Percentiles rank a stretch among this genome's conserved stretches.
phyloP scores from a whole-genome alignment of 2,797 vertebrate species.

The Eleutherodactylus coqui region DNA sequence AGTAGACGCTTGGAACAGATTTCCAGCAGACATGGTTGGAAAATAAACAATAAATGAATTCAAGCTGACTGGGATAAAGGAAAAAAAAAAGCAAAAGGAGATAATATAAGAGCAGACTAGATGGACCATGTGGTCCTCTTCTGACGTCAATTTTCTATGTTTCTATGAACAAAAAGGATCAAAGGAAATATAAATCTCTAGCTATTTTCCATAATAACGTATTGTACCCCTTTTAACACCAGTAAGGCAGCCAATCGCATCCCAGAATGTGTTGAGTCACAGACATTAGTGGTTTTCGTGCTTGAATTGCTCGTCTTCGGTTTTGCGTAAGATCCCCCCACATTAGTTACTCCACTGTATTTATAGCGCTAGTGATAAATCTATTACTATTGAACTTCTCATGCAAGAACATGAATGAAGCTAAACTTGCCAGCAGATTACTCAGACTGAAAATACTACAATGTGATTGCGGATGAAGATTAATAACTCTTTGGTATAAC shows the following conservation, averaged over 20 bases:
- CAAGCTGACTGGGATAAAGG: too few species aligned
- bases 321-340: background rate
- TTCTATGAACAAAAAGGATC: too few species aligned
- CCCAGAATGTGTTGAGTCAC: background rate
- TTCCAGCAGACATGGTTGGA: too few species aligned
- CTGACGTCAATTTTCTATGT: too few species aligned
- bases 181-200: too few species aligned
- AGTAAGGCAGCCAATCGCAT: background rate
- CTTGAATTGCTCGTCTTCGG: background rate
- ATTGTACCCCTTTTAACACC: background rate
- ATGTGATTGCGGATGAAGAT: background rate
- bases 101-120: too few species aligned
- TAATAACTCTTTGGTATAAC: background rate
- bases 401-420: background rate
- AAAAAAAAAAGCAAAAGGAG: too few species aligned
- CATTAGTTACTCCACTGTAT: background rate
- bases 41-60: too few species aligned
- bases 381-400: background rate
- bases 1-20: too few species aligned
- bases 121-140: too few species aligned
- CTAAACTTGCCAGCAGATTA: background rate
- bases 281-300: background rate
- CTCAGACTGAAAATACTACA: background rate
- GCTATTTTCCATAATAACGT: background rate
- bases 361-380: background rate